Base-by-base conservation (phyloP, 2,888 invertebrate genomes). In the Coronaproctus castanopsis region DNA sequence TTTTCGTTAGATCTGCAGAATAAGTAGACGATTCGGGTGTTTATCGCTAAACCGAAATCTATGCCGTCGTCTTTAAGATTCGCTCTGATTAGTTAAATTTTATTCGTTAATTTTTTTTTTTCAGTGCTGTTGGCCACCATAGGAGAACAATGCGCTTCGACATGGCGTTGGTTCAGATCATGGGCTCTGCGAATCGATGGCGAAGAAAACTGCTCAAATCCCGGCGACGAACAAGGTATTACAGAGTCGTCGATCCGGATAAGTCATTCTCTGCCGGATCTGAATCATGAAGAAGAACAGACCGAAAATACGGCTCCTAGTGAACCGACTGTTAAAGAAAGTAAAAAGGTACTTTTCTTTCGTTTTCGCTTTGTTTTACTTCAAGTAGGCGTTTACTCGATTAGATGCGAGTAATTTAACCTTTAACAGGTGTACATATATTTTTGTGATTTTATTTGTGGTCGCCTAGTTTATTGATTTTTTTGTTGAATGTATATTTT, bases 191-290 rank as follows among this genome's bases (percentile, higher is more conserved):
- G 65, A 18, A 3, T 55, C 22, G 59, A 59, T 3, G 52, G 55
- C 23, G 70, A 70, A 24, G 68, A 68, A n/a, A 67, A 66, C 20
- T 67, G 69, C 20, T 67, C 70, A 3, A 68, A 68, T 61, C 67
- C 68, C 19, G 68, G 69, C 18, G 65, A 76, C 0, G 74, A 76
- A 61, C 77, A 78, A 65, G 77, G 76, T 63, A 78, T 80, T 1
- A 77, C 79, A 5, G 82, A 83, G 67, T 78, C 82, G 1, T 80
- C 83, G 2, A 82, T 84, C 61, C 77, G 82, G 58, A 85, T 85
- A 71, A 83, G 83, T 66, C 83, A 83, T 69, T 85, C 84, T 0
- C 71, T 85, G 21, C 85, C 85, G 0, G 85, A 85, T 67, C 76
- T 85, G 55, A 82, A 83, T 67, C 79, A 80, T 0, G 82, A 83